phyloP scores from a whole-genome alignment of 2,888 invertebrate genomes.

The Oxyscelio sp. region DNA sequence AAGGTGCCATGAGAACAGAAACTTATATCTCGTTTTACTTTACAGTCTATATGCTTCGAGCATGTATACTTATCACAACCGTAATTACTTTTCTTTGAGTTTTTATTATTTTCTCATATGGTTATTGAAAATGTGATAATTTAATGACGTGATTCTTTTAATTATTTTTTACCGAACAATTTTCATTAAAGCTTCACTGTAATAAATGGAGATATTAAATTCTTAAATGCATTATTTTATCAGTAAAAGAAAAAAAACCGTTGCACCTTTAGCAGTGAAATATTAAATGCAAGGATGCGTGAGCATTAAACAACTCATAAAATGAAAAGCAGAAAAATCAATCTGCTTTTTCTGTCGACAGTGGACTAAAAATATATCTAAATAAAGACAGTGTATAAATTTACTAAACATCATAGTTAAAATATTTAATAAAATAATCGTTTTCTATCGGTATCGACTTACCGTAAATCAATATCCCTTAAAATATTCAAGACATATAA shows the following conservation, averaged over 20 bases:
- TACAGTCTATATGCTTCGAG: too few relatives aligned
- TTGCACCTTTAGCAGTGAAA: conserved; percentile 8
- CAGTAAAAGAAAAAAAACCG: conserved; percentile 4
- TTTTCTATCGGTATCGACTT: too few relatives aligned
- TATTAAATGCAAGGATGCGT: conserved; percentile 25
- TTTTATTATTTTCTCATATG: too few relatives aligned
- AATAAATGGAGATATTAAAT: conserved; percentile 38
- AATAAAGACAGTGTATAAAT: conserved; percentile 13
- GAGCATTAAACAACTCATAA: conserved; percentile 24
- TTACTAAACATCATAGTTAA: conserved; percentile 14
- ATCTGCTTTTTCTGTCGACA: conserved; percentile 13
- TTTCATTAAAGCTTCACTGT: conserved; percentile 8
- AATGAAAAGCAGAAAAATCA: conserved; percentile 34
- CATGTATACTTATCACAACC: too few relatives aligned
- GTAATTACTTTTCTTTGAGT: too few relatives aligned
- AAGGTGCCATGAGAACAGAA: too few relatives aligned
- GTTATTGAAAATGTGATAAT: too few relatives aligned
- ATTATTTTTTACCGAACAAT: neutral
- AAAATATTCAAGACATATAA: too few relatives aligned
- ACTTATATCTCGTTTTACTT: too few relatives aligned
- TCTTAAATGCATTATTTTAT: conserved; percentile 21
- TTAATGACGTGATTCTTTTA: too few relatives aligned
- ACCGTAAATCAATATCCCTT: too few relatives aligned
- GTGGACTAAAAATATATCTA: conserved; percentile 10
- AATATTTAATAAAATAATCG: too few relatives aligned